Percentiles rank a stretch among this genome's conserved stretches.
Conservation (phyloP, 30 jellyfish, hydroid and myxozoan genomes). For the Turritopsis dohrnii region DNA sequence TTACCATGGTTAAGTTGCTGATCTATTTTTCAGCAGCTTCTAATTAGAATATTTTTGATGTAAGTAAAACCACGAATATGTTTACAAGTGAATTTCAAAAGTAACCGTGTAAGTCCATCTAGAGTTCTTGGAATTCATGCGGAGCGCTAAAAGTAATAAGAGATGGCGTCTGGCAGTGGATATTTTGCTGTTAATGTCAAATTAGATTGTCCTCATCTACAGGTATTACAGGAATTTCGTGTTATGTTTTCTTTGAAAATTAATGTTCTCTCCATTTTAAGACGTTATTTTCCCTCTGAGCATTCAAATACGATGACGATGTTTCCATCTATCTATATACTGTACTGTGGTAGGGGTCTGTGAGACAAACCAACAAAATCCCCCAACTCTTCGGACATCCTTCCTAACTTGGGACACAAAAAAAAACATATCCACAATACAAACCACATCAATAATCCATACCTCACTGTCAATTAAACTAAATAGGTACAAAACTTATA, state of each 20-base stretch:
- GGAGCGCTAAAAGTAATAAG: background rate
- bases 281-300: background rate
- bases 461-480: no score
- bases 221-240: background rate
- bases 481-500: no score
- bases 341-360: no score
- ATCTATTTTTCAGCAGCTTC: background rate
- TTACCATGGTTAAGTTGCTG: background rate
- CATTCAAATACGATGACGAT: no score
- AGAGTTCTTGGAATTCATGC: background rate
- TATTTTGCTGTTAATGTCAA: background rate
- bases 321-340: no score
- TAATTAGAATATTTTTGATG: background rate
- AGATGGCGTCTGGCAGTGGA: background rate
- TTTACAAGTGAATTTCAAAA: background rate
- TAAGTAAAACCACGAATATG: background rate
- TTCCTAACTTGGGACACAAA: no score
- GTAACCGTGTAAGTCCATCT: background rate
- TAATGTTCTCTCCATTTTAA: no score
- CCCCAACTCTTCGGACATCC: no score
- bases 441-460: no score
- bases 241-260: no score
- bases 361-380: no score
- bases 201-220: background rate
- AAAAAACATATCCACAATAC: no score